phyloP scores from a whole-genome alignment of 2,888 invertebrate genomes.

The Hecatera dysodea region DNA sequence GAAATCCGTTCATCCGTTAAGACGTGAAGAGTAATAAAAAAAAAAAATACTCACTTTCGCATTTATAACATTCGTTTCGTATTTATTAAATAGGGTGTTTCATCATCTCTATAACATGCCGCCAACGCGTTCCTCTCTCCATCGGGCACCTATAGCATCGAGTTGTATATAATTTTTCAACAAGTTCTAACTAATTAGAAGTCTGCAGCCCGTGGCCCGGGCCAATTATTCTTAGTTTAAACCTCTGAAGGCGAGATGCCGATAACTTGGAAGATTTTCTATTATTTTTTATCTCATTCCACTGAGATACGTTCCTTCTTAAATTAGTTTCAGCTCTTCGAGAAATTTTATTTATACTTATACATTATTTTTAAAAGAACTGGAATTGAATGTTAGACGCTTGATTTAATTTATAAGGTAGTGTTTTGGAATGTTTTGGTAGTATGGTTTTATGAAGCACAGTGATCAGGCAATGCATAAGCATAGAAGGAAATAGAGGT shows the following conservation, averaged over 20 bases:
- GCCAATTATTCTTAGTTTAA: slow-evolving; percentile 77
- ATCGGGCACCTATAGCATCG: slow-evolving; percentile 60
- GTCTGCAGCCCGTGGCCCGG: slow-evolving; percentile 56
- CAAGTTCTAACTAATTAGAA: slow-evolving; percentile 78
- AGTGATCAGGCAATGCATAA: not conserved
- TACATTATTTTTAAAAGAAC: slow-evolving; percentile 27
- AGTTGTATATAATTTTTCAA: slow-evolving; percentile 77
- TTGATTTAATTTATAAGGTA: not conserved
- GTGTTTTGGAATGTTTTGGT: not conserved
- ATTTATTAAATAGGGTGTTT: slow-evolving; percentile 11
- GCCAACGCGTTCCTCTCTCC: slow-evolving; percentile 62
- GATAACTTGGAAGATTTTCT: slow-evolving; percentile 58
- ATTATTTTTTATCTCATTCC: slow-evolving; percentile 49
- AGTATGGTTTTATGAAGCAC: not conserved
- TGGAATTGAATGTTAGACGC: not conserved
- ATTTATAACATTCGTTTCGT: too few relatives aligned
- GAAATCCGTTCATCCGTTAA: too few relatives aligned
- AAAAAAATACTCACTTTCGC: too few relatives aligned
- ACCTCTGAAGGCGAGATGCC: slow-evolving; percentile 62
- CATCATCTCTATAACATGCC: slow-evolving; percentile 61
- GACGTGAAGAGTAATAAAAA: too few relatives aligned
- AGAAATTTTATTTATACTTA: slow-evolving; percentile 14
- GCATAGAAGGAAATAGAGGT: too few relatives aligned
- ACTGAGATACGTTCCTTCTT: slow-evolving; percentile 46
- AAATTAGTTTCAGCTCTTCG: slow-evolving; percentile 41